Percentiles rank a stretch among this genome's conserved stretches.
phyloP scores from a whole-genome alignment of 2,797 vertebrate genomes.

The Arvicola amphibius region DNA sequence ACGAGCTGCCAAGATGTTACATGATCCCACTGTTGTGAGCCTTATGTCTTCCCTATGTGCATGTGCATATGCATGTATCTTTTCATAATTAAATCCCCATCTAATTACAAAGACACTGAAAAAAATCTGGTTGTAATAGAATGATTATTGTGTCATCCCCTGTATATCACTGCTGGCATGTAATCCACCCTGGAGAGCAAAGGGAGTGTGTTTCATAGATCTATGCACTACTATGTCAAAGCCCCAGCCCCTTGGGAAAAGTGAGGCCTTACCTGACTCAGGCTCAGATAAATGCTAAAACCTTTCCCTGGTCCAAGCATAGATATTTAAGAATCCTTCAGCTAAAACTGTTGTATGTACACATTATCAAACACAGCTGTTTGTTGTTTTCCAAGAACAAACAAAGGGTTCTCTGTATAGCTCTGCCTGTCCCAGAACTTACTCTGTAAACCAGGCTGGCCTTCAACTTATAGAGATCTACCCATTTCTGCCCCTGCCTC shows the following conservation, averaged over 20 bases:
- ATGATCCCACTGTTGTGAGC: accelerated
- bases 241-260: too few species aligned
- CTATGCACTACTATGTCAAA: neutral
- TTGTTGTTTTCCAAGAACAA: too few species aligned
- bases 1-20: neutral
- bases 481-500: neutral
- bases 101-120: neutral
- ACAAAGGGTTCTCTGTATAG: neutral
- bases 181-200: neutral
- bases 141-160: neutral
- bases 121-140: neutral
- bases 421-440: neutral
- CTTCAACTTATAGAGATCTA: neutral
- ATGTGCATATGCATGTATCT: neutral
- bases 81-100: neutral
- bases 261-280: neutral
- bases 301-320: neutral
- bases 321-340: neutral
- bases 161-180: neutral
- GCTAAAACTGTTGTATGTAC: neutral
- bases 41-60: neutral
- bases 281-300: neutral
- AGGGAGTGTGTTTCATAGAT: neutral
- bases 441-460: neutral
- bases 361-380: neutral